Percentiles rank a stretch among this genome's conserved stretches.
These are phyloP conservation scores for Leptodactylus fallax DNA, from an alignment of 2,797 vertebrate genomes.

Conservation along the genomic window DNA sequence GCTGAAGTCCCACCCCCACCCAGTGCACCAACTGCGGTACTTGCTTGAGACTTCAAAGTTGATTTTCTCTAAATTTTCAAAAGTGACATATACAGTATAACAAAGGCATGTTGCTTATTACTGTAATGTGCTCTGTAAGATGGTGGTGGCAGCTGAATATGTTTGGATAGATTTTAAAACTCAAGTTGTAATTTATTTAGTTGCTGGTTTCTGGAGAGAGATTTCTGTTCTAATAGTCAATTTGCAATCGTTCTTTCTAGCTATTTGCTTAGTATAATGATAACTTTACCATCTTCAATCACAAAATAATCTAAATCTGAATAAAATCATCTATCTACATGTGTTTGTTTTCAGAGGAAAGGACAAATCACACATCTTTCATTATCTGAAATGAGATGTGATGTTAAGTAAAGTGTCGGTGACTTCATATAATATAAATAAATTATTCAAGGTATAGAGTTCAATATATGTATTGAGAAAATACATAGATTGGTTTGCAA, in stretches of 20 bases:
- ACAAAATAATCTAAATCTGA: not conserved
- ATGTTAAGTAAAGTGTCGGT: not conserved
- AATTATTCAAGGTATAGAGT: not conserved
- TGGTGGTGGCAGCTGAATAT: too few species aligned
- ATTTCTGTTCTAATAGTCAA: not conserved
- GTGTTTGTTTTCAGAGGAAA: not conserved
- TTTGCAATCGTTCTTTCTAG: not conserved
- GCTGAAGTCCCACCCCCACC: too few species aligned
- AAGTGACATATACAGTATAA: too few species aligned
- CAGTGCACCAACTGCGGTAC: too few species aligned
- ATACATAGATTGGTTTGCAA: not conserved
- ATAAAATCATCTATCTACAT: not conserved
- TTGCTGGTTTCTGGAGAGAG: not conserved
- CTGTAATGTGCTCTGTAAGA: too few species aligned
- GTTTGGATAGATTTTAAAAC: too few species aligned
- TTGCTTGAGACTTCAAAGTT: too few species aligned
- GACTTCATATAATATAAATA: not conserved
- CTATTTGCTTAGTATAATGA: not conserved
- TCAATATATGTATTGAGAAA: not conserved
- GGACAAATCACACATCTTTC: constrained; percentile 7
- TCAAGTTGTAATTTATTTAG: not conserved
- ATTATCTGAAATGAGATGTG: not conserved
- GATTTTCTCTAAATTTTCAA: too few species aligned
- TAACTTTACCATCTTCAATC: not conserved
- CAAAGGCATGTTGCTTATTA: too few species aligned